Evolutionary conservation across 2,113 vertebrate genomes (phyloP).

Genomic region (Oplegnathus fasciatus): DNA sequence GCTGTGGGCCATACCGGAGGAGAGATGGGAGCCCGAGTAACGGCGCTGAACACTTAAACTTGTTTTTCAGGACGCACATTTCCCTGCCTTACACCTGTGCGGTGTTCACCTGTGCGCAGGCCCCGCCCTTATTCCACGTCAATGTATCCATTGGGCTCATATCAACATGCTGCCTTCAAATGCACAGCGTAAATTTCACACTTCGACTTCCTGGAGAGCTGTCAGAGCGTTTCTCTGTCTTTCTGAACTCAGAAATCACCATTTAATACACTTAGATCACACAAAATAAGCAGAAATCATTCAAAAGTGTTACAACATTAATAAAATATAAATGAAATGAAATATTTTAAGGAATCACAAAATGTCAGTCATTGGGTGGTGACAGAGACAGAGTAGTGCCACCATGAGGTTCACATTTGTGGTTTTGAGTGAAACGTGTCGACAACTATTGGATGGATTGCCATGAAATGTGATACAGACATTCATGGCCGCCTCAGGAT

Average conservation of each 20-base stretch:
- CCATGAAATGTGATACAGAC: no score
- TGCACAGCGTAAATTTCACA: background rate
- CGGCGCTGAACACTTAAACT: background rate
- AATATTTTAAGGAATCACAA: background rate
- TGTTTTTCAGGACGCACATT: conserved; percentile 59
- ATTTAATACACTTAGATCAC: background rate
- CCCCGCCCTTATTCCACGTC: conserved; percentile 68
- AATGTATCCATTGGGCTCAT: background rate
- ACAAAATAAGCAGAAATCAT: background rate
- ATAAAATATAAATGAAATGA: no score
- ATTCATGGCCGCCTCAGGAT: no score
- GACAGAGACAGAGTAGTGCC: no score
- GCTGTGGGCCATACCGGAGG: conserved; percentile 73
- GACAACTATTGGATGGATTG: no score
- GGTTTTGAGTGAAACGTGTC: no score
- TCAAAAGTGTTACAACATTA: background rate
- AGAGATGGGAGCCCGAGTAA: background rate
- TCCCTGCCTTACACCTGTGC: conserved; percentile 60
- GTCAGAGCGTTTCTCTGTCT: background rate
- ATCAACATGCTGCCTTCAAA: conserved; percentile 20
- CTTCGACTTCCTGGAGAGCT: background rate
- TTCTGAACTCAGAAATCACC: background rate
- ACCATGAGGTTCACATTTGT: no score
- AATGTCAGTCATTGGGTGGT: no score
- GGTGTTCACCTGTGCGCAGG: conserved; percentile 67